Conservation (phyloP, 1,140 invertebrate species). For the Psilanteris sp. region DNA sequence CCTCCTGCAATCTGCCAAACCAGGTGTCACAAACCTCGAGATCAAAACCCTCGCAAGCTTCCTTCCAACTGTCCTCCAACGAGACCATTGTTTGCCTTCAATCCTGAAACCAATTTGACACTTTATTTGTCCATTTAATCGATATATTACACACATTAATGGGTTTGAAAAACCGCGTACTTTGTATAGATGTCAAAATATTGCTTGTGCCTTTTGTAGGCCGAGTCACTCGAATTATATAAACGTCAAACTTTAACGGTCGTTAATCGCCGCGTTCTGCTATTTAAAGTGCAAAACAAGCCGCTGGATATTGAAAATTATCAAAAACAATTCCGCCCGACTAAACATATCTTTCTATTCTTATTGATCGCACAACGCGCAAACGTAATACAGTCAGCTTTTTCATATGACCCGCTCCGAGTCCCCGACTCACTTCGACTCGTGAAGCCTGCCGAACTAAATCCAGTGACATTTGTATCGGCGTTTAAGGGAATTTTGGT, state of each 20-base stretch:
- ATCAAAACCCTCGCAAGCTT: constrained; percentile 72
- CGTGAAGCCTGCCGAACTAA: too few species aligned
- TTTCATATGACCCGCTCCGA: constrained; percentile 55
- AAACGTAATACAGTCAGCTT: constrained; percentile 50
- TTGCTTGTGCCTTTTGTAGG: not conserved
- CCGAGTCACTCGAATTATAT: not conserved
- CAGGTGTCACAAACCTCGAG: constrained; percentile 69
- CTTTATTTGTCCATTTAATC: constrained; percentile 1
- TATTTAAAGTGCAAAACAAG: constrained; percentile 3
- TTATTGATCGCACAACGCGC: constrained; percentile 57
- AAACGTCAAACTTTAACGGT: too few species aligned
- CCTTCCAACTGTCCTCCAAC: constrained; percentile 75
- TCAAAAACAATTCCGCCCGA: constrained; percentile 32
- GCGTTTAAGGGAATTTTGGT: too few species aligned
- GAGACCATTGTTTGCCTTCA: constrained; percentile 67
- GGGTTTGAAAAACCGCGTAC: constrained; percentile 4
- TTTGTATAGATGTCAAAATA: not conserved
- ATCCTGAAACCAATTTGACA: not conserved
- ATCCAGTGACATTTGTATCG: too few species aligned
- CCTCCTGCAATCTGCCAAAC: constrained; percentile 71
- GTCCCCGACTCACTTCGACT: too few species aligned
- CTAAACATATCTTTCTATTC: constrained; percentile 37
- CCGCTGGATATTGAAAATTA: constrained; percentile 9
- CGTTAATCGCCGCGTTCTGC: not conserved
- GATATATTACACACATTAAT: constrained; percentile 7